A percentile compares a stretch with the other conserved stretches of the same genome.
phyloP scores from a whole-genome alignment of 2,797 vertebrate species.

The Oophaga sylvatica region DNA sequence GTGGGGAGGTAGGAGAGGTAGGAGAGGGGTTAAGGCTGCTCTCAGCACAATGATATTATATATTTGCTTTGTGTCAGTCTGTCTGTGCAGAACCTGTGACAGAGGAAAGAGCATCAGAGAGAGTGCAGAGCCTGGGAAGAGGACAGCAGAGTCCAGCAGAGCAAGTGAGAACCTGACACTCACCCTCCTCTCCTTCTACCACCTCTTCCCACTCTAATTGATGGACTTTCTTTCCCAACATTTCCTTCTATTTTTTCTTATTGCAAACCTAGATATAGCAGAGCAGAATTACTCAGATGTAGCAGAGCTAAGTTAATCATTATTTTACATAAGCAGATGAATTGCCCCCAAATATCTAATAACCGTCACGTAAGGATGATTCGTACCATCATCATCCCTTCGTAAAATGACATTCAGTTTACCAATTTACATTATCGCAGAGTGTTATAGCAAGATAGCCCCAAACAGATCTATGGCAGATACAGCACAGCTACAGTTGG shows the following conservation, averaged over 20 bases:
- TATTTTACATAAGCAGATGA: too few relatives aligned
- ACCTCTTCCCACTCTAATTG: constrained; percentile 43
- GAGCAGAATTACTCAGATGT: neutral
- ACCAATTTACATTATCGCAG: neutral
- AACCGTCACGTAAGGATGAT: too few relatives aligned
- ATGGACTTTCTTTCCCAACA: constrained; percentile 6
- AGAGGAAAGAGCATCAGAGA: constrained; percentile 39
- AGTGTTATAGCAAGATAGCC: neutral
- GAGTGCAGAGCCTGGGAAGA: neutral
- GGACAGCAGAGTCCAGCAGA: constrained; percentile 7
- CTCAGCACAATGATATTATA: constrained; percentile 59
- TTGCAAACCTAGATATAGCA: neutral
- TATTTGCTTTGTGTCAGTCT: constrained; percentile 51
- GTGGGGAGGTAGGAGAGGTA: neutral
- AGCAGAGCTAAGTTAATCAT: neutral
- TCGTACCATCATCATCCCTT: too few relatives aligned
- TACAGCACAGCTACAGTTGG: neutral
- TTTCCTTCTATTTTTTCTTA: neutral
- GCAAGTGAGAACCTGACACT: constrained; percentile 42
- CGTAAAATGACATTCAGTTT: too few relatives aligned
- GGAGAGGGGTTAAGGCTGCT: constrained; percentile 54
- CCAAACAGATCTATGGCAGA: neutral
- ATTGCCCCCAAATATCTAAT: too few relatives aligned
- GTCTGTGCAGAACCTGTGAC: constrained; percentile 46
- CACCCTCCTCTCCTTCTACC: neutral